Conservation (phyloP, 2,888 invertebrate genomes). For the Catotricha subobsoleta region DNA sequence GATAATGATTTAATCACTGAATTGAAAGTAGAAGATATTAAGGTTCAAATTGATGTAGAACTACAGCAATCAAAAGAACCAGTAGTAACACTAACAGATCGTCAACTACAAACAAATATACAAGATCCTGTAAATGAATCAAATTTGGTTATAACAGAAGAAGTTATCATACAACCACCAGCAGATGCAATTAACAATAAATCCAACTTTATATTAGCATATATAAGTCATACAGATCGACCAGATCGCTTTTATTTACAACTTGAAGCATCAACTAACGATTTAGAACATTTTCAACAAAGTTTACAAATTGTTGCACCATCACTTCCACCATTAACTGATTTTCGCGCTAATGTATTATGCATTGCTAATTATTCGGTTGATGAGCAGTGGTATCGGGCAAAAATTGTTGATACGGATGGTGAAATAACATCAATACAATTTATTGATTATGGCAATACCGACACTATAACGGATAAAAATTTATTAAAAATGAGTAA, state of each 20-base stretch:
- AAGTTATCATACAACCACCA: too few relatives aligned
- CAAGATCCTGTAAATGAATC: too few relatives aligned
- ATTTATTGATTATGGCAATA: conserved; percentile 64
- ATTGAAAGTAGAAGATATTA: conserved; percentile 21
- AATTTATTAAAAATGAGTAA: conserved; percentile 35
- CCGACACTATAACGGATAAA: conserved; percentile 49
- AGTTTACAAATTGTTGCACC: conserved; percentile 41
- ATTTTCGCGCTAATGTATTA: conserved; percentile 38
- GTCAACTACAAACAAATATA: neutral
- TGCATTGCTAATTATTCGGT: conserved; percentile 65
- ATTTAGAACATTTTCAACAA: conserved; percentile 41
- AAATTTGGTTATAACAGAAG: conserved; percentile 8
- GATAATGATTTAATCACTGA: conserved; percentile 16
- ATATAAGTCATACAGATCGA: conserved; percentile 52
- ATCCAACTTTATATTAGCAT: conserved; percentile 32
- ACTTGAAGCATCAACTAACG: conserved; percentile 35
- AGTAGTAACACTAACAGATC: neutral
- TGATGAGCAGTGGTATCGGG: conserved; percentile 84
- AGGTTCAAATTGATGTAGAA: conserved; percentile 22
- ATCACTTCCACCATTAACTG: conserved; percentile 35
- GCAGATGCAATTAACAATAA: conserved; percentile 19
- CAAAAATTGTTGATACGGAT: conserved; percentile 64
- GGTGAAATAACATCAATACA: conserved; percentile 56
- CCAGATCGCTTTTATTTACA: conserved; percentile 64
- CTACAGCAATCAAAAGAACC: neutral